Evolutionary conservation across 2,888 invertebrate genomes (phyloP).

Genomic region (Pheosia gnoma): DNA sequence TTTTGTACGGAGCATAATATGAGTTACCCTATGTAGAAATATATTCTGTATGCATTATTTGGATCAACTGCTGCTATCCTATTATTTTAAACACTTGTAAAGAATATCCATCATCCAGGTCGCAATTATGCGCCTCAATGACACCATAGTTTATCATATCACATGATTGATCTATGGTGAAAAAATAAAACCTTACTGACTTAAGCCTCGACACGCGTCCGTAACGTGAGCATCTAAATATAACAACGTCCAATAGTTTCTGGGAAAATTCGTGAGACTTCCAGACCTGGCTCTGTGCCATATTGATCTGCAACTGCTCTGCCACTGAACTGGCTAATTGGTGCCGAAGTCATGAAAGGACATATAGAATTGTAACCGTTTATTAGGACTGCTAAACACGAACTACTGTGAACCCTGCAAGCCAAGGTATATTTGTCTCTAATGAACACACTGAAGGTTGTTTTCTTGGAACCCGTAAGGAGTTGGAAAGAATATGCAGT

Average conservation of each 20-base stretch:
- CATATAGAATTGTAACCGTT: neutral
- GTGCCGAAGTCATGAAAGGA: constrained; percentile 23
- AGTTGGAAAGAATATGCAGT: too few species aligned
- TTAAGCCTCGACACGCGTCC: constrained; percentile 19
- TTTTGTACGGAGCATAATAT: too few species aligned
- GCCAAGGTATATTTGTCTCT: too few species aligned
- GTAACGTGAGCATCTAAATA: constrained; percentile 29
- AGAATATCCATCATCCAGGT: neutral
- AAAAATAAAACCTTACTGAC: constrained; percentile 18
- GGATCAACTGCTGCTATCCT: neutral
- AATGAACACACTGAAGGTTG: too few species aligned
- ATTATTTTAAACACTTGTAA: neutral
- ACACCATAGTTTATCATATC: constrained; percentile 18
- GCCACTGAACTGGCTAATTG: constrained; percentile 20
- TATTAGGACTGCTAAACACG: too few species aligned
- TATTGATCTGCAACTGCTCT: constrained; percentile 18
- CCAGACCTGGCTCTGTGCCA: constrained; percentile 35
- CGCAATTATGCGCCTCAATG: neutral
- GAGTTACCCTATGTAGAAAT: too few species aligned
- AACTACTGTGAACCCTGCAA: neutral
- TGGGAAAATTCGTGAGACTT: constrained; percentile 24
- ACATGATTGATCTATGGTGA: constrained; percentile 19
- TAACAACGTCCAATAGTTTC: constrained; percentile 25
- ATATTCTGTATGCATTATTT: neutral
- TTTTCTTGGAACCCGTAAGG: too few species aligned